Evolutionary conservation across 2,888 invertebrate species (phyloP).

Genomic region (Apamea epomidion): DNA sequence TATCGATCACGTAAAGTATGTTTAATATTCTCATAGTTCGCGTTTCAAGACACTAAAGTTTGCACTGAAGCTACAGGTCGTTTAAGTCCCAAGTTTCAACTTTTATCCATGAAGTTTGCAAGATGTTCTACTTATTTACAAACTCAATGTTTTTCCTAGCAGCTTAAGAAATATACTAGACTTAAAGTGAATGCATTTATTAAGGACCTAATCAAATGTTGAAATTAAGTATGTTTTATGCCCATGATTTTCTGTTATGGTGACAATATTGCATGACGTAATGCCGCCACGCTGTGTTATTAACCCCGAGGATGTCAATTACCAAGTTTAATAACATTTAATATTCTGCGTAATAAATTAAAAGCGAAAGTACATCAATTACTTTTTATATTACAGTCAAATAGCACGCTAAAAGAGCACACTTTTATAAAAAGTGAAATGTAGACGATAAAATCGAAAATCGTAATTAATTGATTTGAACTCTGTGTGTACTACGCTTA

Average conservation of each 20-base stretch:
- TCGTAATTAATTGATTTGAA: conserved; percentile 34
- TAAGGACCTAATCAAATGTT: conserved; percentile 5
- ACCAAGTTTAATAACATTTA: conserved; percentile 39
- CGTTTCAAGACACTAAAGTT: conserved; percentile 49
- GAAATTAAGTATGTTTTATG: conserved; percentile 7
- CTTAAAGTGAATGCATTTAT: conserved; percentile 1
- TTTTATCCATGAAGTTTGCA: conserved; percentile 32
- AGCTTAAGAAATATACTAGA: not conserved
- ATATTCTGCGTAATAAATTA: conserved; percentile 38
- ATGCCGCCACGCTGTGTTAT: conserved; percentile 40
- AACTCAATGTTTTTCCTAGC: conserved; percentile 29
- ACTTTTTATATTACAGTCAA: conserved; percentile 30
- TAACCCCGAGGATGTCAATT: conserved; percentile 52
- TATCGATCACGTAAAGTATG: conserved; percentile 18
- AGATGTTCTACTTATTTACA: conserved; percentile 35
- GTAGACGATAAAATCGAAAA: conserved; percentile 22
- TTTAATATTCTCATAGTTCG: conserved; percentile 38
- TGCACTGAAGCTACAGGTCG: conserved; percentile 49
- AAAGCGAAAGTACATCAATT: conserved; percentile 26
- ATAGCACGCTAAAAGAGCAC: conserved; percentile 23
- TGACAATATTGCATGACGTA: conserved; percentile 43
- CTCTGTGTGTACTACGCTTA: conserved; percentile 28
- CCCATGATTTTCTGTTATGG: conserved; percentile 14
- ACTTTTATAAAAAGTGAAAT: conserved; percentile 4
- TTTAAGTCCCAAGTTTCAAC: conserved; percentile 51